Evolutionary conservation across 2,113 vertebrate genomes (phyloP), one percentile per base, ranked within the genome.

Genomic region (Cryptotis parvus): DNA sequence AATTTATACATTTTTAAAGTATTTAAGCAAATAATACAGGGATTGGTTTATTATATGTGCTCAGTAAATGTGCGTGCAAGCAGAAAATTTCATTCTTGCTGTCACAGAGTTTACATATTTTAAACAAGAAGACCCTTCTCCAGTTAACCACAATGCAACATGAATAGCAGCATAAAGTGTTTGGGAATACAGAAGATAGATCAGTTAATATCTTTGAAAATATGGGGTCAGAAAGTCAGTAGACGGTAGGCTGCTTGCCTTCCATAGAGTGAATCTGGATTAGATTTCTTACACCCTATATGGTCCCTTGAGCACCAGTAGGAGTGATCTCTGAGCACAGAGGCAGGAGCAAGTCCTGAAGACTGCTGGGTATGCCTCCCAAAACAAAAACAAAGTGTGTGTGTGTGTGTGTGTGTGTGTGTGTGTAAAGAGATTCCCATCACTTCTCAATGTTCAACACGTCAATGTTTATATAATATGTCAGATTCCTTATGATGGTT

Each of bases 121-220:
- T 70, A 9, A 66, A 80, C 86, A 72, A 35, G 29, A 66, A 61
- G 41, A 85, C 61, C 22, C n/a, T 55, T 82, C 41, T 68, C 15
- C 65, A 92, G 29, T 78, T 90, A 86, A 72, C 24, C 43, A 87
- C 27, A 90, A 78, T 45, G 72, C 16, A 73, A 41, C 49, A 16
- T 49, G 70, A 87, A 35, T 58, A 43, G 27, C n/a, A 68, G 33
- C 37, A 77, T 27, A 58, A 90, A 92, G 29, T 70, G 12, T 49
- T 74, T 39, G n/a, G 12, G 29, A 78, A 37, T 73, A 83, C 11
- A 83, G 27, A 78, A 92, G 74, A 89, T 11, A 24, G 22, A 86
- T n/a, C 45, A 27, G 37, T 90, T 45, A 86, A 90, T 77, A 82
- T 20, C 22, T 77, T 82, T 33, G 86, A 72, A 86, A 72, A 76